A percentile compares a stretch with the other conserved stretches of the same genome.
Conservation (phyloP, 2,113 vertebrate species). For the Grammomys dolichurus region DNA sequence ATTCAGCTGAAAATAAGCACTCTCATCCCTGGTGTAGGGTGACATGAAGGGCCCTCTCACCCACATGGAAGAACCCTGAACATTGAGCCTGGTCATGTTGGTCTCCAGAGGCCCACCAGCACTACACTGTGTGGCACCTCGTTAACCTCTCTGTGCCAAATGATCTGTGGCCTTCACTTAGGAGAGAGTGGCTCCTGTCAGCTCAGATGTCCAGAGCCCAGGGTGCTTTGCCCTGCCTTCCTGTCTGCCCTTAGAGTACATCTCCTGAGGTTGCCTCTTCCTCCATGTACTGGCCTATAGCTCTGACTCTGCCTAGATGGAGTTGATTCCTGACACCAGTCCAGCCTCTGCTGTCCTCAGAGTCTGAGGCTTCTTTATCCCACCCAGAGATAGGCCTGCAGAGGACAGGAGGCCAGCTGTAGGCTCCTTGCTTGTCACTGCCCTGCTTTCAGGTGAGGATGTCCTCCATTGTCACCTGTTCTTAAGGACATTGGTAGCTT, state of each 20-base stretch:
- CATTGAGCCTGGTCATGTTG: neutral
- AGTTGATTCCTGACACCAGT: neutral
- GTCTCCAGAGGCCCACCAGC: neutral
- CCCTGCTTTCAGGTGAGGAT: neutral
- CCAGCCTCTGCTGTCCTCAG: neutral
- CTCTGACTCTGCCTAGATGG: neutral
- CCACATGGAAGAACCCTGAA: neutral
- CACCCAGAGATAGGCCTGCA: neutral
- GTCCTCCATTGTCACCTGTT: neutral
- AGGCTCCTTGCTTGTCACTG: neutral
- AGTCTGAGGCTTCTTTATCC: neutral
- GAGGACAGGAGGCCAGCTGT: neutral
- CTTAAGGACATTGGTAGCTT: neutral
- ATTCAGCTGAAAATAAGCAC: constrained; percentile 69
- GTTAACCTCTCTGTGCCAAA: neutral
- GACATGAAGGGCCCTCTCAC: neutral
- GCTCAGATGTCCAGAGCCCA: too few relatives aligned
- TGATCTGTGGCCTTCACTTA: neutral
- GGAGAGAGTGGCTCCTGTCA: neutral
- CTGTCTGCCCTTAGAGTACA: too few relatives aligned
- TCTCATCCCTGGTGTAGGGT: constrained; percentile 50
- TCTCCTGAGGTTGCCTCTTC: neutral
- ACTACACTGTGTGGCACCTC: neutral
- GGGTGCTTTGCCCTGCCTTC: neutral
- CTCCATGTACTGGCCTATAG: too few relatives aligned